phyloP scores from a whole-genome alignment of 2,113 vertebrate genomes.

The Nesoenas mayeri region DNA sequence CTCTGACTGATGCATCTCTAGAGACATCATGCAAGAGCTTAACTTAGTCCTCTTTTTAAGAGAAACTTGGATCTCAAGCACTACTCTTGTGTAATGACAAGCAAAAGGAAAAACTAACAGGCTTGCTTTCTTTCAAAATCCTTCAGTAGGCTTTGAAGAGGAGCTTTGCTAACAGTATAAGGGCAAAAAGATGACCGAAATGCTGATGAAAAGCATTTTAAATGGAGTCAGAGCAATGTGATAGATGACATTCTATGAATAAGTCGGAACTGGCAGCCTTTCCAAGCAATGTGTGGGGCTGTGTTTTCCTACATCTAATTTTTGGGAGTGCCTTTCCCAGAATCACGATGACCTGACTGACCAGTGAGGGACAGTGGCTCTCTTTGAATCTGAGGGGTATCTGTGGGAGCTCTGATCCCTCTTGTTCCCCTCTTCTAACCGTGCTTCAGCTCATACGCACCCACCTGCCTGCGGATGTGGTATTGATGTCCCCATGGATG shows the following conservation, averaged over 20 bases:
- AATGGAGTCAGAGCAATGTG: not conserved
- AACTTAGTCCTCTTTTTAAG: slow-evolving; percentile 51
- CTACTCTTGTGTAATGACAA: slow-evolving; percentile 10
- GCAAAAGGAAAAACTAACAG: slow-evolving; percentile 29
- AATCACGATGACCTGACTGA: not conserved
- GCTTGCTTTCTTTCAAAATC: not conserved
- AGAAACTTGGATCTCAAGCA: slow-evolving; percentile 41
- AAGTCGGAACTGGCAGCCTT: not conserved
- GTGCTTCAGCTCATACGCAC: not conserved
- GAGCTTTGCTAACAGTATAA: not conserved
- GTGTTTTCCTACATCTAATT: not conserved
- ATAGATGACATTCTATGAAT: not conserved
- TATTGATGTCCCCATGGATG: not conserved
- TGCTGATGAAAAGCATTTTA: slow-evolving; percentile 13
- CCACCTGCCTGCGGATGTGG: rapidly evolving
- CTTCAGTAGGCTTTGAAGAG: not conserved
- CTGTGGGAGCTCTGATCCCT: rapidly evolving
- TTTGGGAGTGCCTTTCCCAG: not conserved
- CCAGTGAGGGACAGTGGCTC: not conserved
- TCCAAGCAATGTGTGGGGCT: not conserved
- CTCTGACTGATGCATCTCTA: slow-evolving; percentile 13
- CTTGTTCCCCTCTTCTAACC: not conserved
- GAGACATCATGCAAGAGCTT: slow-evolving; percentile 44
- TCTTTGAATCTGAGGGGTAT: not conserved
- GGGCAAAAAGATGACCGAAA: not conserved